Base-by-base conservation (phyloP, 2,113 vertebrate genomes). In the Sarotherodon lohbergeri region DNA sequence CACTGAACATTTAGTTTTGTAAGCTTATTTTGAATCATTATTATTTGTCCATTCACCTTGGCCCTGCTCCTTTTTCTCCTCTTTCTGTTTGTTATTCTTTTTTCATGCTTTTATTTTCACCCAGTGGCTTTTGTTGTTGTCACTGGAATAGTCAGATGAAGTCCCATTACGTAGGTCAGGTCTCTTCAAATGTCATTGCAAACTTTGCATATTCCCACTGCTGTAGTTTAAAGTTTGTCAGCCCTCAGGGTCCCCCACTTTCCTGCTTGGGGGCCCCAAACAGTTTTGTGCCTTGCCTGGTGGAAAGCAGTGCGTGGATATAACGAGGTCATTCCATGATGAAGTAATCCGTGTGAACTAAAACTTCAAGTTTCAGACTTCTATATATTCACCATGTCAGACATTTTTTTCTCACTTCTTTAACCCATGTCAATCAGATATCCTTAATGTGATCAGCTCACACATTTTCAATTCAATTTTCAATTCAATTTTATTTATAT, bases 1-100 rank as follows among this genome's bases (percentile, higher is more conserved):
- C 32, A 0, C 61, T 66, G 61, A 66, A 39, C 1, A n/a, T 39
- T n/a, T n/a, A 1, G 0, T n/a, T 39, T 66, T 66, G 12, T 39
- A 66, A 66, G 61, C 32, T 66, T 66, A 66, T 39, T 66, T 66
- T 0, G 17, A 66, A 36, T 66, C 32, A 3, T 66, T 66, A 39
- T 5, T 39, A 66, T 66, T 0, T 36, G 32, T n/a, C 59, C 19
- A n/a, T 32, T 36, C 32, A 1, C 59, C 32, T 63, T 66, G 9
- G 10, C 29, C 29, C 4, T 39, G 36, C 36, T 39, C 36, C 36
- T 63, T 36, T n/a, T 0, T n/a, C 32, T 63, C 32, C 2, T 2
- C 34, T 22, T 68, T 36, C 3, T 68, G 19, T 2, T 68, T 3
- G 19, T 41, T 2, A 4, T 43, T 43, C n/a, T 41, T 24, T 68